Evolutionary conservation across 1,140 invertebrate species (phyloP).

Genomic region (Penaeus indicus): DNA sequence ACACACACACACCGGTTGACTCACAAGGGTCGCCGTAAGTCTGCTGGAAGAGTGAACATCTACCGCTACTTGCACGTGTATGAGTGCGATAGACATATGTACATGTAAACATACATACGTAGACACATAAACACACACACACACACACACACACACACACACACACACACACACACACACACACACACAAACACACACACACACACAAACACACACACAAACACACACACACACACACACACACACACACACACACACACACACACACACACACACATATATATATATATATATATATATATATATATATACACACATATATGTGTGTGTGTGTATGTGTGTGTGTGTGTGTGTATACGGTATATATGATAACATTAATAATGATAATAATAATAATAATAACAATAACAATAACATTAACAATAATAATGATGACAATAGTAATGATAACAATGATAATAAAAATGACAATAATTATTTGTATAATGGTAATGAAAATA

Average conservation of each 20-base stretch:
- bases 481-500: too few species aligned
- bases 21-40: too few species aligned
- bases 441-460: too few species aligned
- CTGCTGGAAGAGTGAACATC: too few species aligned
- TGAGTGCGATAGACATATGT: too few species aligned
- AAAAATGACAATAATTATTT: too few species aligned
- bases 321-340: not conserved
- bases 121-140: slow-evolving; percentile 32
- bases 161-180: not conserved
- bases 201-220: not conserved
- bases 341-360: not conserved
- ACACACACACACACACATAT: not conserved
- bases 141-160: slow-evolving; percentile 16
- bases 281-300: slow-evolving; percentile 32
- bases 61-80: too few species aligned
- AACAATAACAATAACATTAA: too few species aligned
- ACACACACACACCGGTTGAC: too few species aligned
- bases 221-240: not conserved
- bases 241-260: not conserved
- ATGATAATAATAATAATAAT: too few species aligned
- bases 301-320: slow-evolving; percentile 24
- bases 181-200: not conserved
- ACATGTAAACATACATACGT: slow-evolving; percentile 32
- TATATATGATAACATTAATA: too few species aligned
- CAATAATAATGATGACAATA: too few species aligned